phyloP scores from a whole-genome alignment of 1,140 invertebrate genomes.

The Magallana angulata region DNA sequence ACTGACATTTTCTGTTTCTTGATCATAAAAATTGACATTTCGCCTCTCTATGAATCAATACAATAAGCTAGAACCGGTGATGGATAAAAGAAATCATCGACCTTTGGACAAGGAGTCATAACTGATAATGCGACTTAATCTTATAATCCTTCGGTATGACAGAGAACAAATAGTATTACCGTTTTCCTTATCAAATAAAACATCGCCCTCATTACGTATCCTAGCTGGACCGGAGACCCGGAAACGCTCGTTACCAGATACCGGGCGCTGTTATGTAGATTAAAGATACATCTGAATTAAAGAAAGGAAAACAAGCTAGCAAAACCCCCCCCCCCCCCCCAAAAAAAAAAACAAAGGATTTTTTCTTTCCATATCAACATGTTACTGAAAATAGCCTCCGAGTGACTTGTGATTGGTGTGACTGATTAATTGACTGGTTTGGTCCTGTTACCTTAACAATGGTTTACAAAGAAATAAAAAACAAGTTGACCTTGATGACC shows the following conservation, averaged over 20 bases:
- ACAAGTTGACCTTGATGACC: too few relatives aligned
- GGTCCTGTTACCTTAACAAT: too few relatives aligned
- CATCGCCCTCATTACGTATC: conserved; percentile 14
- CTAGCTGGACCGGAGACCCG: neutral
- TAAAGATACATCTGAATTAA: neutral
- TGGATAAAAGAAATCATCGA: neutral
- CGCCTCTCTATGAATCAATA: neutral
- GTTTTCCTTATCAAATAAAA: conserved; percentile 36
- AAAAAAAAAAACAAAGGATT: neutral
- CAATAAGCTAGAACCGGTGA: neutral
- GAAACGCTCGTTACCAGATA: conserved; percentile 27
- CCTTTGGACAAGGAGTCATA: neutral
- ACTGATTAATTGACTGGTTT: too few relatives aligned
- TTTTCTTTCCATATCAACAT: neutral
- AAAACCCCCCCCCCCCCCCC: too few relatives aligned
- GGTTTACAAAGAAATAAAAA: too few relatives aligned
- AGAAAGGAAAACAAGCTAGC: too few relatives aligned
- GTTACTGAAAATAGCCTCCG: neutral
- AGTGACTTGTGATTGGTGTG: neutral
- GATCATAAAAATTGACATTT: neutral
- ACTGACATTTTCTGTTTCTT: neutral
- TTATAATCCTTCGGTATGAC: conserved; percentile 23
- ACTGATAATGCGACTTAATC: conserved; percentile 27
- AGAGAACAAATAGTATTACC: conserved; percentile 32
- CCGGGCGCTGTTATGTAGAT: conserved; percentile 2